phyloP scores from a whole-genome alignment of 2,113 vertebrate species.

The Dromaius novaehollandiae region DNA sequence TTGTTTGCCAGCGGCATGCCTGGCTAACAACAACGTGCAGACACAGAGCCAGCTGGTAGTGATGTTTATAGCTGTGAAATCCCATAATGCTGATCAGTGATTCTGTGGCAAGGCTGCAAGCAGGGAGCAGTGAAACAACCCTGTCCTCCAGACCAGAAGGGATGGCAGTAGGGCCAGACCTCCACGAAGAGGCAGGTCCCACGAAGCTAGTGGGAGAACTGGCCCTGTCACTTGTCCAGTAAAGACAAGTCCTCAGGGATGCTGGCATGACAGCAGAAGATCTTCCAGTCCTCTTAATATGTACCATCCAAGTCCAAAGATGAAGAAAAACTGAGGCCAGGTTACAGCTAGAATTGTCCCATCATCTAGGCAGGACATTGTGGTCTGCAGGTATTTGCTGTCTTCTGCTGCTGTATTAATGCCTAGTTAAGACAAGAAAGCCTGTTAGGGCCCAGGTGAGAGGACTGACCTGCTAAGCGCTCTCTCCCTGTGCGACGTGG shows the following conservation, averaged over 20 bases:
- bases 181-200: neutral
- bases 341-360: neutral
- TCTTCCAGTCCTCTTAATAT: neutral
- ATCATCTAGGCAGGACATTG: neutral
- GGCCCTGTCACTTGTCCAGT: neutral
- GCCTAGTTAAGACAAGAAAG: fast-evolving
- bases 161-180: neutral
- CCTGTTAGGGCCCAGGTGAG: neutral
- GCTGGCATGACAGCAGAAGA: neutral
- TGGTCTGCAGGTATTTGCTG: neutral
- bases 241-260: neutral
- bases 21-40: neutral
- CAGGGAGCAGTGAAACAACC: neutral
- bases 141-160: neutral
- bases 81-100: neutral
- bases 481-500: neutral
- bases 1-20: neutral
- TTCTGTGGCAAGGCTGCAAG: neutral
- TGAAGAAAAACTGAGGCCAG: neutral
- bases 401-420: neutral
- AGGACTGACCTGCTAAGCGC: neutral
- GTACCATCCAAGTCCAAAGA: neutral
- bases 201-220: neutral
- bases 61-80: neutral
- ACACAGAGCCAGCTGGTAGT: neutral